Evolutionary conservation across 2,888 invertebrate species (phyloP).

Genomic region (Ochropacha duplaris): DNA sequence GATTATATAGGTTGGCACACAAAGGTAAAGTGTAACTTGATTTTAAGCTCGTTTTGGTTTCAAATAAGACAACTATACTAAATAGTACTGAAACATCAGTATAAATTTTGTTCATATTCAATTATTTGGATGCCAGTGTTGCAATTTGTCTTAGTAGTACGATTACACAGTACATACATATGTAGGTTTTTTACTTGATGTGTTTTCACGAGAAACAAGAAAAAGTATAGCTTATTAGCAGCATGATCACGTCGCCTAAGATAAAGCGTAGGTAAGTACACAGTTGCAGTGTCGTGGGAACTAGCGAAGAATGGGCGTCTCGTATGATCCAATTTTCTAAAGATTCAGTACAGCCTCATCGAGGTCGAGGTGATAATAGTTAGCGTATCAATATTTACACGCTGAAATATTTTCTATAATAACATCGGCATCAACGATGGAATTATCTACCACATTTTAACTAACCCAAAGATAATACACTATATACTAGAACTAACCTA

Average conservation of each 20-base stretch:
- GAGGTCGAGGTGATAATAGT: slow-evolving; percentile 72
- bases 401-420: slow-evolving; percentile 50
- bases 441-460: too few species aligned
- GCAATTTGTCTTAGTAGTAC: background rate
- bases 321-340: slow-evolving; percentile 76
- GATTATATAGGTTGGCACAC: slow-evolving; percentile 13
- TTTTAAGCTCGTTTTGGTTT: background rate
- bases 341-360: slow-evolving; percentile 68
- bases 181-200: slow-evolving; percentile 15
- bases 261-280: slow-evolving; percentile 57
- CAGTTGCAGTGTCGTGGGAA: slow-evolving; percentile 75
- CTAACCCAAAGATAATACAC: too few species aligned
- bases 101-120: background rate
- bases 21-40: background rate
- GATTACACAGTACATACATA: too few species aligned
- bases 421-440: slow-evolving; percentile 37
- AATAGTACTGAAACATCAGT: background rate
- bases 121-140: background rate
- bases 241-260: slow-evolving; percentile 66
- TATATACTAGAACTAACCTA: too few species aligned
- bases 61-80: background rate
- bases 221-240: slow-evolving; percentile 65
- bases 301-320: slow-evolving; percentile 63
- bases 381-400: slow-evolving; percentile 70
- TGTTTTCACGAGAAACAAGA: slow-evolving; percentile 53